Evolutionary conservation across 1,140 invertebrate species (phyloP).

Genomic region (Limonius californicus): DNA sequence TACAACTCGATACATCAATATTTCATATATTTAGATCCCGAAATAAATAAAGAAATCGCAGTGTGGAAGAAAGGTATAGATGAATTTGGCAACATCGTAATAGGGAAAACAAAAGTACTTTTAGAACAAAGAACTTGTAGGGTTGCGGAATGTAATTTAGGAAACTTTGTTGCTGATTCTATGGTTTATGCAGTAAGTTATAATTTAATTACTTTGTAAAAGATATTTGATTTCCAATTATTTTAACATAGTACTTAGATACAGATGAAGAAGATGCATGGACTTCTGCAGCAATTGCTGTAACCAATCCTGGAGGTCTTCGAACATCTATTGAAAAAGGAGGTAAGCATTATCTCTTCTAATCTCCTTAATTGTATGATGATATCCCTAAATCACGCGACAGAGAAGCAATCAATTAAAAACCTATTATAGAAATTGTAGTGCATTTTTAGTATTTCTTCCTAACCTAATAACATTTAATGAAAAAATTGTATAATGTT

Average conservation of each 20-base stretch:
- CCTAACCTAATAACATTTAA: too few species aligned
- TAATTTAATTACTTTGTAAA: neutral
- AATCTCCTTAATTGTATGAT: too few species aligned
- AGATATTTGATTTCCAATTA: too few species aligned
- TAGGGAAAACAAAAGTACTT: constrained; percentile 62
- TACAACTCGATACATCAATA: neutral
- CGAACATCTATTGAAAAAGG: constrained; percentile 55
- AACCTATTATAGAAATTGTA: too few species aligned
- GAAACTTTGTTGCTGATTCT: constrained; percentile 74
- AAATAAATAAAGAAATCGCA: constrained; percentile 45
- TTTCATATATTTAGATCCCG: constrained; percentile 32
- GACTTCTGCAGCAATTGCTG: constrained; percentile 64
- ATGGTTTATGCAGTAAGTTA: constrained; percentile 51
- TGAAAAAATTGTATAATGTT: neutral
- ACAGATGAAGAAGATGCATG: constrained; percentile 48
- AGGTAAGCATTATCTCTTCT: constrained; percentile 42
- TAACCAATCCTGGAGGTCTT: constrained; percentile 69
- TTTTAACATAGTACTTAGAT: constrained; percentile 40
- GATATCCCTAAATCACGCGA: too few species aligned
- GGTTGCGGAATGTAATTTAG: constrained; percentile 73
- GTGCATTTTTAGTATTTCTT: too few species aligned
- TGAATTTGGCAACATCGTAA: constrained; percentile 48
- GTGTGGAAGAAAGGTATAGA: constrained; percentile 54
- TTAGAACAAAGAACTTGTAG: constrained; percentile 65
- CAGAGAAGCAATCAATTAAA: too few species aligned